Evolutionary conservation across 2,113 vertebrate genomes (phyloP).

Genomic region (Lota lota): DNA sequence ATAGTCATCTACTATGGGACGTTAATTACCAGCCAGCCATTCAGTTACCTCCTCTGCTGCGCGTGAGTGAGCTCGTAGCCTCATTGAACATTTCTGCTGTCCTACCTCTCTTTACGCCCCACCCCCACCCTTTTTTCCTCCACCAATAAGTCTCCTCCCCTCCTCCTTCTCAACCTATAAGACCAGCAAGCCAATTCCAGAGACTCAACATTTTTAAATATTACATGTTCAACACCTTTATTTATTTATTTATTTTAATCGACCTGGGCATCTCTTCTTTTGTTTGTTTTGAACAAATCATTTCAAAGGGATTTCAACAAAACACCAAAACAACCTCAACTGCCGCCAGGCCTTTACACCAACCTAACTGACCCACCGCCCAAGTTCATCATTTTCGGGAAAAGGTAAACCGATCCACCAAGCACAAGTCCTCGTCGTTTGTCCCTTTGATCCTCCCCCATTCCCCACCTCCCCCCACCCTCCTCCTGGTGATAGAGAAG

Average conservation of each 20-base stretch:
- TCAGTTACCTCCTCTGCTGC: not conserved
- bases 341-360: conserved; percentile 8
- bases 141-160: not conserved
- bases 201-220: no score
- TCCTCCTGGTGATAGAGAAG: conserved; percentile 39
- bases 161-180: not conserved
- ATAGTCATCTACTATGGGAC: no score
- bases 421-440: conserved; percentile 30
- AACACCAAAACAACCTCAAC: not conserved
- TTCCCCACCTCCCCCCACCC: not conserved
- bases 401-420: conserved; percentile 37
- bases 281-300: no score
- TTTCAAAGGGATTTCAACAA: no score
- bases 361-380: conserved; percentile 4
- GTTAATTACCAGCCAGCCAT: no score
- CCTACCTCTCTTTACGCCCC: not conserved
- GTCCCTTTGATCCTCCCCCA: not conserved
- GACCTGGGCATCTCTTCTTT: not conserved
- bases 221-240: no score
- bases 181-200: no score
- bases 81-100: not conserved
- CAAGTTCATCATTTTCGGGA: conserved; percentile 9
- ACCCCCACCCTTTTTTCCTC: not conserved
- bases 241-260: not conserved
- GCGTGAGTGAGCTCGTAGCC: no score